phyloP scores from a whole-genome alignment of 2,888 invertebrate species.

The Odontomyia ornata region DNA sequence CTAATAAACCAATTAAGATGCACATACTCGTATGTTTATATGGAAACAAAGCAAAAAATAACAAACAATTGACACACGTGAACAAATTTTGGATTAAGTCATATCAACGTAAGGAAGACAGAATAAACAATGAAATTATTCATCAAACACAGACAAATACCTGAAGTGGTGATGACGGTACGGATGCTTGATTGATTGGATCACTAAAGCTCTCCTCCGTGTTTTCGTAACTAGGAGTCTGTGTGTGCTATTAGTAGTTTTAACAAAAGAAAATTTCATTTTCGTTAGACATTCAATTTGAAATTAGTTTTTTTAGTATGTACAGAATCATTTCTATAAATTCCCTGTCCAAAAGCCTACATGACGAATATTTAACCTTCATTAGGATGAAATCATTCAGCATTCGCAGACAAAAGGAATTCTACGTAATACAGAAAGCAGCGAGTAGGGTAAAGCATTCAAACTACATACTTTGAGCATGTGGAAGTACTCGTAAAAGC shows the following conservation, averaged over 20 bases:
- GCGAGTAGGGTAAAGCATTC: too few species aligned
- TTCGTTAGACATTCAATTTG: constrained; percentile 25
- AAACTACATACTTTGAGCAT: too few species aligned
- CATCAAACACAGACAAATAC: constrained; percentile 55
- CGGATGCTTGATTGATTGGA: constrained; percentile 56
- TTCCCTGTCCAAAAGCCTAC: too few species aligned
- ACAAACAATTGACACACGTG: constrained; percentile 36
- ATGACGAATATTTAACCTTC: too few species aligned
- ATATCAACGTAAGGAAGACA: neutral
- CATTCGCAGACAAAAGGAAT: too few species aligned
- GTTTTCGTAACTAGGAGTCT: constrained; percentile 63
- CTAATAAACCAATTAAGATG: too few species aligned
- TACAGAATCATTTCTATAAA: neutral
- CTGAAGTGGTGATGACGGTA: constrained; percentile 60
- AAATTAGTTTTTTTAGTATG: constrained; percentile 23
- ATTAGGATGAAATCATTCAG: too few species aligned
- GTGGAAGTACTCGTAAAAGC: too few species aligned
- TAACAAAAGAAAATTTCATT: constrained; percentile 23
- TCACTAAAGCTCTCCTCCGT: constrained; percentile 60
- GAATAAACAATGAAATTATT: neutral
- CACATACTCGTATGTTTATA: neutral
- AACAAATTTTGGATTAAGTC: constrained; percentile 29
- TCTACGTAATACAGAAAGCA: too few species aligned
- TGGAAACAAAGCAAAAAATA: constrained; percentile 16
- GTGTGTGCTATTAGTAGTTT: constrained; percentile 54